A percentile compares a stretch with the other conserved stretches of the same genome.
phyloP scores from a whole-genome alignment of 2,113 vertebrate genomes.

The Pachypanchax playfairii region DNA sequence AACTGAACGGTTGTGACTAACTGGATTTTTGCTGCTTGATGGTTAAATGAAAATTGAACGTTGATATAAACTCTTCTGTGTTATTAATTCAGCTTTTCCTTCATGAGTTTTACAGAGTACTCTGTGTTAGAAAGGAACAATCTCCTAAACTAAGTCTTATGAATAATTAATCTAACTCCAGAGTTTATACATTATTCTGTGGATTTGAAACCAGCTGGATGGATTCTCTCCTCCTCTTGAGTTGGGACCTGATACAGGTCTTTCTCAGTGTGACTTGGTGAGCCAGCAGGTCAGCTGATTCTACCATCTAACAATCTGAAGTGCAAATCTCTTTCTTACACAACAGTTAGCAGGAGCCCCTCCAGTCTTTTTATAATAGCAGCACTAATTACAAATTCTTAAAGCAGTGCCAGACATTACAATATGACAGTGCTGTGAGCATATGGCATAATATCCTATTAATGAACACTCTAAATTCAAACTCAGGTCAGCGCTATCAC shows the following conservation, averaged over 20 bases:
- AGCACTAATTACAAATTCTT: constrained; percentile 99
- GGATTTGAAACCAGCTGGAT: background rate
- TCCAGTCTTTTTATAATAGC: constrained; percentile 97
- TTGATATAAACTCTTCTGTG: background rate
- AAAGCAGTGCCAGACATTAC: constrained; percentile 95
- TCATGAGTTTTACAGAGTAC: background rate
- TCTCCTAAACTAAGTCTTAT: constrained; percentile 2
- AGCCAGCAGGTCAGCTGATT: constrained; percentile 45
- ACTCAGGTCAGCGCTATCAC: constrained; percentile 96
- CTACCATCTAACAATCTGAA: constrained; percentile 65
- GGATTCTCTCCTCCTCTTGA: constrained; percentile 1
- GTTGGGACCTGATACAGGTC: constrained; percentile 1
- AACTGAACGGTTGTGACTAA: too few relatives aligned
- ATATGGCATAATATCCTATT: constrained; percentile 99
- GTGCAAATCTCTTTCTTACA: constrained; percentile 81
- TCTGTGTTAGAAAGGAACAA: background rate
- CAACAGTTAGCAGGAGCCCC: constrained; percentile 90
- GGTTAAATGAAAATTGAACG: background rate
- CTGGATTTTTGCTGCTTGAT: background rate
- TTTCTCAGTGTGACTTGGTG: constrained; percentile 15
- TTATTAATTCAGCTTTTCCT: background rate
- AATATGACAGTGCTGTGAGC: constrained; percentile 95
- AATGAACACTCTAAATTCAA: constrained; percentile 99
- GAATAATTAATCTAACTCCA: constrained; percentile 3
- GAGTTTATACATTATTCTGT: background rate